A percentile compares a stretch with the other conserved stretches of the same genome.
Conservation (phyloP, 2,113 vertebrate genomes). For the Brachyhypopomus gauderio region DNA sequence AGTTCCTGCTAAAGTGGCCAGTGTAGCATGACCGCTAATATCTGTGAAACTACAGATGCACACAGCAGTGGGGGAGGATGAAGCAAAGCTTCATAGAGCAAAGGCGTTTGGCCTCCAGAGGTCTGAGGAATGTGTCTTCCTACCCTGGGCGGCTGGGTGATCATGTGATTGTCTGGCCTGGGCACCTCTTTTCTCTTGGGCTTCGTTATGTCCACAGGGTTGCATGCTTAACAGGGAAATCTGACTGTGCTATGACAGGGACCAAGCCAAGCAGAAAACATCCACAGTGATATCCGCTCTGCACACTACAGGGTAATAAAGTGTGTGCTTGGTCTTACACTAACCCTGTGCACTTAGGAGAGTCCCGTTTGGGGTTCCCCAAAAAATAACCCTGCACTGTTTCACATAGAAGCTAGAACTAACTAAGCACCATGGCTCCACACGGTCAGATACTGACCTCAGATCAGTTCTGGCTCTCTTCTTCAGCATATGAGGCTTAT, state of each 20-base stretch:
- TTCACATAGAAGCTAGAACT: no score
- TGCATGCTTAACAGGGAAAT: constrained; percentile 28
- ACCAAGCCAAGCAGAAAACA: constrained; percentile 39
- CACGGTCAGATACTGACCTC: neutral
- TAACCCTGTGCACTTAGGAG: constrained; percentile 24
- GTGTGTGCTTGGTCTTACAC: neutral
- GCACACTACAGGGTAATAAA: constrained; percentile 19
- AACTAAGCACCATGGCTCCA: neutral
- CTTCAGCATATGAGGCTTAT: neutral
- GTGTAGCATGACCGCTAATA: no score
- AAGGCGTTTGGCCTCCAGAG: no score
- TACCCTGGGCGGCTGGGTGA: neutral
- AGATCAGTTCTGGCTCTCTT: neutral
- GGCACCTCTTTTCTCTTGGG: neutral
- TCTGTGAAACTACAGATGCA: no score
- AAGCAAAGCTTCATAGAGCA: no score
- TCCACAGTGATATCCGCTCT: neutral
- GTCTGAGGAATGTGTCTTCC: neutral
- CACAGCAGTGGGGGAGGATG: no score
- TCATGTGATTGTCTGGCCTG: neutral
- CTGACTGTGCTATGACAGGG: neutral
- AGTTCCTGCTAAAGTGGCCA: no score
- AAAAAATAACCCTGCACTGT: neutral
- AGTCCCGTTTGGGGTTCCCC: constrained; percentile 18
- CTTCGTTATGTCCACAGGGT: constrained; percentile 8